These are phyloP conservation scores for Limnothrissa miodon DNA, from an alignment of 2,113 vertebrate genomes.

Conservation along the genomic window DNA sequence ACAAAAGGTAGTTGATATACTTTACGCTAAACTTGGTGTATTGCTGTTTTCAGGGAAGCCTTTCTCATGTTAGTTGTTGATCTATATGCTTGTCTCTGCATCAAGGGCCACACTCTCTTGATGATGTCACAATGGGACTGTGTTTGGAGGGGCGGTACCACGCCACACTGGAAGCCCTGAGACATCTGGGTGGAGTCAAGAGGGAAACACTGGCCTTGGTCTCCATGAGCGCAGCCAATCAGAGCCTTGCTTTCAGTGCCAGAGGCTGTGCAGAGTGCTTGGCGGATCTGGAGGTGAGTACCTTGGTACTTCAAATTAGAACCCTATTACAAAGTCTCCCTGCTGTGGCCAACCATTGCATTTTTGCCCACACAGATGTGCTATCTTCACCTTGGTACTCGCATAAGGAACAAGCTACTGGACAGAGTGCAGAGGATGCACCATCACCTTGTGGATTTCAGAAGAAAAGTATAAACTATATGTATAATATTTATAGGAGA, in stretches of 20 bases:
- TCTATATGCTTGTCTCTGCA: background rate
- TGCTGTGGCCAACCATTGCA: background rate
- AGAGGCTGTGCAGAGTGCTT: slow-evolving; percentile 64
- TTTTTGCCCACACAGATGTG: slow-evolving; percentile 59
- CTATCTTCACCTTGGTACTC: slow-evolving; percentile 60
- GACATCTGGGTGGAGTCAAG: slow-evolving; percentile 46
- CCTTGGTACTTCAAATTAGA: background rate
- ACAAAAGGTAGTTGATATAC: no score
- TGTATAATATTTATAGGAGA: background rate
- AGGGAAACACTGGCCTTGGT: slow-evolving; percentile 59
- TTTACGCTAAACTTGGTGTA: background rate
- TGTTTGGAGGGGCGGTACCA: slow-evolving; percentile 60
- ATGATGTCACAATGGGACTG: slow-evolving; percentile 64
- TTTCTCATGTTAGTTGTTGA: background rate
- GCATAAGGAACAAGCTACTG: slow-evolving; percentile 62
- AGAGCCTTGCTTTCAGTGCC: slow-evolving; percentile 66
- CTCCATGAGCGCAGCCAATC: slow-evolving; percentile 62
- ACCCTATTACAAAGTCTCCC: background rate
- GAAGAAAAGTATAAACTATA: slow-evolving; percentile 58
- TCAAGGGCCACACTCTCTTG: slow-evolving; percentile 45
- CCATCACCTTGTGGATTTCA: slow-evolving; percentile 59
- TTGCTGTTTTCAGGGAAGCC: background rate
- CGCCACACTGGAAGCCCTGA: slow-evolving; percentile 58
- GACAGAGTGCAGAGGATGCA: slow-evolving; percentile 68
- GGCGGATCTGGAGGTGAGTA: slow-evolving; percentile 59